These are phyloP conservation scores for Calypte anna DNA, from an alignment of 2,113 vertebrate genomes.

Conservation along the genomic window DNA sequence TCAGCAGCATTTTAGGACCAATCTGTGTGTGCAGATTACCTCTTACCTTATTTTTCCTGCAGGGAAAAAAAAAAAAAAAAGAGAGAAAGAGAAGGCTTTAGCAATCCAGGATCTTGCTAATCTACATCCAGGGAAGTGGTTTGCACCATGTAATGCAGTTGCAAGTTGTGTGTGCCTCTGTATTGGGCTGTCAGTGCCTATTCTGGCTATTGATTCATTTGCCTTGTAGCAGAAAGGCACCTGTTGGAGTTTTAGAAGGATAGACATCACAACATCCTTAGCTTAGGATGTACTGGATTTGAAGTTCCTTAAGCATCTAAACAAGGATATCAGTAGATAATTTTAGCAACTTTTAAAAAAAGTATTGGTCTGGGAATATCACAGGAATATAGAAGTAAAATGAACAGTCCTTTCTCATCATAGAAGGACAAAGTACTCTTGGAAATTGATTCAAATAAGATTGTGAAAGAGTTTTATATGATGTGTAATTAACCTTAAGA, in stretches of 20 bases:
- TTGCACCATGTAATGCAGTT: background rate
- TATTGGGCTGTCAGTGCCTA: background rate
- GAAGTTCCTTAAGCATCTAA: background rate
- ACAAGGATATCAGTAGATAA: background rate
- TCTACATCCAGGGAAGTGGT: background rate
- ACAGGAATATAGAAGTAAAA: background rate
- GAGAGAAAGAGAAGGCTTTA: background rate
- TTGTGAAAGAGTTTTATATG: constrained; percentile 49
- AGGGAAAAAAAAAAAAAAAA: background rate
- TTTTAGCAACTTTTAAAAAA: background rate
- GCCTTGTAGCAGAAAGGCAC: background rate
- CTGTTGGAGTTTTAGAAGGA: background rate
- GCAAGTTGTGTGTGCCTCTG: background rate
- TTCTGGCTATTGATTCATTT: background rate
- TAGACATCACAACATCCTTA: background rate
- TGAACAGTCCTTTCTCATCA: background rate
- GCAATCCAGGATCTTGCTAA: background rate
- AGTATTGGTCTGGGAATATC: background rate
- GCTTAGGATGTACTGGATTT: background rate
- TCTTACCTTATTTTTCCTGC: background rate
- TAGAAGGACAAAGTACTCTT: background rate
- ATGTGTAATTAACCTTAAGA: constrained; percentile 66
- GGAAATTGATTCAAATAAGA: constrained; percentile 54
- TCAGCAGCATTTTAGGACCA: background rate
- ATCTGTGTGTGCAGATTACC: background rate